Evolutionary conservation across 2,888 invertebrate species (phyloP).

Genomic region (Proisotoma minuta): DNA sequence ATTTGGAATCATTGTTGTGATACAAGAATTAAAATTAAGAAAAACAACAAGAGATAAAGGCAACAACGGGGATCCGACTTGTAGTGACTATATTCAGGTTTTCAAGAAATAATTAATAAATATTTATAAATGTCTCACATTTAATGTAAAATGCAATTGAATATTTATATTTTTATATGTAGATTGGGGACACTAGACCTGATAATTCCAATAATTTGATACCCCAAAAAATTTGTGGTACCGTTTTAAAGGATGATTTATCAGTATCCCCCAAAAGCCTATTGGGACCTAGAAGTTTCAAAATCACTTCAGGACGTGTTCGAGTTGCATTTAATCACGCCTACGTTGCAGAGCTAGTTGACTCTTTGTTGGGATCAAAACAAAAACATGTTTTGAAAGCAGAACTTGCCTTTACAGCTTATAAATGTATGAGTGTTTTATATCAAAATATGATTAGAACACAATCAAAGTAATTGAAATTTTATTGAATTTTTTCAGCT

Average conservation of each 20-base stretch:
- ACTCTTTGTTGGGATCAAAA: conserved; percentile 27
- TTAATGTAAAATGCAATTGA: not conserved
- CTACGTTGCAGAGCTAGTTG: conserved; percentile 36
- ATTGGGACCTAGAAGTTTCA: conserved; percentile 29
- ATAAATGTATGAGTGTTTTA: conserved; percentile 24
- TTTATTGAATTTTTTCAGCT: too few relatives aligned
- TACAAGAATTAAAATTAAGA: conserved; percentile 34
- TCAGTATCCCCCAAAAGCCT: conserved; percentile 19
- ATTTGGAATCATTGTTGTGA: conserved; percentile 35
- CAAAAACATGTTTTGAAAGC: conserved; percentile 28
- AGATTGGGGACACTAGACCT: conserved; percentile 1
- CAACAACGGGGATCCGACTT: conserved; percentile 17
- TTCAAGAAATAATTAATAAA: conserved; percentile 8
- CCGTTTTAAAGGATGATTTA: conserved; percentile 27
- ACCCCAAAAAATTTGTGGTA: conserved; percentile 32
- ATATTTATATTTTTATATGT: not conserved
- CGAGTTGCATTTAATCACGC: conserved; percentile 37
- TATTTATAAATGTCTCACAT: not conserved
- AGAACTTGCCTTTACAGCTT: conserved; percentile 36
- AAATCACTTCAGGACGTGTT: conserved; percentile 22
- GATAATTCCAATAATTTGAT: conserved; percentile 16
- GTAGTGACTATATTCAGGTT: conserved; percentile 39
- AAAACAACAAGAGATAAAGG: conserved; percentile 30
- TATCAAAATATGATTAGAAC: too few relatives aligned
- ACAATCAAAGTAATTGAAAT: too few relatives aligned